Base-by-base conservation (phyloP, 92 coral and sea anemone genomes). In the Bergia puertoricense region DNA sequence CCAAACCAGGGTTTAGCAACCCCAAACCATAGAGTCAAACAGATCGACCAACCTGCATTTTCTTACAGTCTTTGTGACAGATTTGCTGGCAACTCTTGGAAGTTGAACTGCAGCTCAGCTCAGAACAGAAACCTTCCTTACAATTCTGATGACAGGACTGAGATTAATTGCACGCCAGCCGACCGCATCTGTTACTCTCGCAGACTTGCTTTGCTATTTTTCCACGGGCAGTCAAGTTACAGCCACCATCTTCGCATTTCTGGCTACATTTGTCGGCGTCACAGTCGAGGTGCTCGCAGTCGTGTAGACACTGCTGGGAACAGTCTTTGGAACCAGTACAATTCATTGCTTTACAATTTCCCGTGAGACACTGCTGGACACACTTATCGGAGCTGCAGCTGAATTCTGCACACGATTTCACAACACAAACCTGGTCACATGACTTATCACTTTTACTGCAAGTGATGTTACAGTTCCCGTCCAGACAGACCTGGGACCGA, bases 361-460 rank as follows among this genome's bases (percentile, higher is more conserved):
- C 82, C 62, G 82, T 46, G 62, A 79, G 62, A 79, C 82, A 79
- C 67, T 67, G 82, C 82, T 79, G 82, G 16, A 36, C 82, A 79
- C 82, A 79, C 40, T 79, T 79, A 36, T 79, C 82, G 62, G 82
- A 79, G 22, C 40, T 51, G 82, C 82, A 79, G 65, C 38, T 46
- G 66, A 79, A 37, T 41, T n/a, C 43, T 11, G 62, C 65, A 30
- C 82, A 79, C 41, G 66, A 15, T 20, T 79, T 79, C 16, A 79
- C 82, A n/a, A 79, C 82, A 50, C 82, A 79, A 2, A 79, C 82
- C 82, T 79, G 82, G 62, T 79, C 82, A 48, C 82, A 79, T 20
- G 82, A 79, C 20, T 37, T n/a, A 50, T 50, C 82, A 45, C 66
- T 79, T 41, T 44, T 79, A 67, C 42, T 46, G 18, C 82, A 79